phyloP scores from a whole-genome alignment of 2,888 invertebrate species.

The Cynaeus angustus region DNA sequence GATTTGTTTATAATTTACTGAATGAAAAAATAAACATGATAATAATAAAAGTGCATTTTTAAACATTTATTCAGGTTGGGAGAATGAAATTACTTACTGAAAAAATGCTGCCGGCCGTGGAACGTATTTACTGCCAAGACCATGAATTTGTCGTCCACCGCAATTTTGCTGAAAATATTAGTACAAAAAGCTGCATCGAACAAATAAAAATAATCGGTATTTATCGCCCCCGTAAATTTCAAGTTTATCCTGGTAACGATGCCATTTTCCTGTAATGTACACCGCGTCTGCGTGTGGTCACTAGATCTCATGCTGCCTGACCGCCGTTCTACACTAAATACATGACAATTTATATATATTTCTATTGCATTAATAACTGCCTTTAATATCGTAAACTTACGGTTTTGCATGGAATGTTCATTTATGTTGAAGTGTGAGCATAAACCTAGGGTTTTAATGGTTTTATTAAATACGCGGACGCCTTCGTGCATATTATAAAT shows the following conservation, averaged over 20 bases:
- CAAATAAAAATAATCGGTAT: constrained; percentile 45
- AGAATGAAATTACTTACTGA: too few relatives aligned
- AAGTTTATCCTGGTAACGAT: constrained; percentile 57
- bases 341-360: constrained; percentile 62
- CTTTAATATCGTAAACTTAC: constrained; percentile 61
- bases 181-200: neutral
- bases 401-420: constrained; percentile 61
- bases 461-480: constrained; percentile 66
- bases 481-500: constrained; percentile 60
- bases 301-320: constrained; percentile 58
- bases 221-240: constrained; percentile 61
- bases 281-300: constrained; percentile 59
- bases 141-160: constrained; percentile 4
- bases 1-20: too few relatives aligned
- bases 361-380: constrained; percentile 63
- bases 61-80: too few relatives aligned
- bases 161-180: constrained; percentile 1
- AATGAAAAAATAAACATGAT: too few relatives aligned
- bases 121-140: neutral
- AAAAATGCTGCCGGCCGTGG: too few relatives aligned
- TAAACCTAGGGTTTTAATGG: constrained; percentile 65
- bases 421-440: constrained; percentile 64
- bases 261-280: constrained; percentile 57
- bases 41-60: too few relatives aligned
- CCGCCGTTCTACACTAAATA: constrained; percentile 61